phyloP scores from a whole-genome alignment of 2,888 invertebrate genomes.

The Anthrax anthrax region DNA sequence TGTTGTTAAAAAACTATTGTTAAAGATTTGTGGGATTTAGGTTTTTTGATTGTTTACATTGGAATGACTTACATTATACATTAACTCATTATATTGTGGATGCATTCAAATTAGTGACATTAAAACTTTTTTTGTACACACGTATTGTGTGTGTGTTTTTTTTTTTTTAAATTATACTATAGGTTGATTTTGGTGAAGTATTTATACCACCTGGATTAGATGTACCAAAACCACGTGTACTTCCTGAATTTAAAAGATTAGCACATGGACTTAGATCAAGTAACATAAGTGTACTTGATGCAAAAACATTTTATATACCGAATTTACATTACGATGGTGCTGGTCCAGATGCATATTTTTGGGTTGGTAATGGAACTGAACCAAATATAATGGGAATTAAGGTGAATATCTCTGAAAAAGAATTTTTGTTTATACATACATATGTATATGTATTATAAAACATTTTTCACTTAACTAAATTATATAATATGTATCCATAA shows the following conservation, averaged over 20 bases:
- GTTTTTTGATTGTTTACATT: no score
- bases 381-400: slow-evolving; percentile 71
- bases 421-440: not conserved
- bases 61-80: no score
- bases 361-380: slow-evolving; percentile 80
- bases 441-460: not conserved
- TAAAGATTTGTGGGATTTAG: no score
- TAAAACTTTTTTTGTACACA: no score
- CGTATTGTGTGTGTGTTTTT: no score
- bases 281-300: slow-evolving; percentile 80
- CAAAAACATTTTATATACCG: slow-evolving; percentile 82
- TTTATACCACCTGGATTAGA: slow-evolving; percentile 60
- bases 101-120: no score
- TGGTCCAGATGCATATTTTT: slow-evolving; percentile 86
- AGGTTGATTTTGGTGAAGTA: slow-evolving; percentile 85
- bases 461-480: slow-evolving; percentile 2
- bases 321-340: slow-evolving; percentile 85
- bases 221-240: slow-evolving; percentile 62
- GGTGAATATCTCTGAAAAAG: slow-evolving; percentile 27
- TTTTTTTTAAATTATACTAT: no score
- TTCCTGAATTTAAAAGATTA: slow-evolving; percentile 74
- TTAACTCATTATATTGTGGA: no score
- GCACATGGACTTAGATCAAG: slow-evolving; percentile 82
- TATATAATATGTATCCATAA: not conserved
- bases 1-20: no score